Percentiles rank a stretch among this genome's conserved stretches.
Evolutionary conservation across 2,113 vertebrate species (phyloP).

Genomic region (Sturnus vulgaris): DNA sequence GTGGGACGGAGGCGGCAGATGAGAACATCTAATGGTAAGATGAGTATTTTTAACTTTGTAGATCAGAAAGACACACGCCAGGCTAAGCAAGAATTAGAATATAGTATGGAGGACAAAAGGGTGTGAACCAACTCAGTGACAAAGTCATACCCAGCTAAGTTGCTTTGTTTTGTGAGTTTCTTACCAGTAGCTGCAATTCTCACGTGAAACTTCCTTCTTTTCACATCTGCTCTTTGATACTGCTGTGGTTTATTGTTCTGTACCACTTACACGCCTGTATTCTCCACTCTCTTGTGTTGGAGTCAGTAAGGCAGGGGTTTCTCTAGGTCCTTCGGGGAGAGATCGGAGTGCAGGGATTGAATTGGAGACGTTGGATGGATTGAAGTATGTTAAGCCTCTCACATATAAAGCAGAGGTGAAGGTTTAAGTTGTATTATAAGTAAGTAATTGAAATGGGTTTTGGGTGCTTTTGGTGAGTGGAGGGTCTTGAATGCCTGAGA

Average conservation of each 20-base stretch:
- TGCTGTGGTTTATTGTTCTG: background rate
- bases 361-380: no score
- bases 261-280: background rate
- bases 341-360: no score
- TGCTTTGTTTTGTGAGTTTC: background rate
- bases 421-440: no score
- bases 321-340: no score
- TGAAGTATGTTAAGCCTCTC: no score
- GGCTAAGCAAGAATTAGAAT: background rate
- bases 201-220: background rate
- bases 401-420: no score
- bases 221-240: background rate
- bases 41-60: background rate
- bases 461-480: no score
- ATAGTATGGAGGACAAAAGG: background rate
- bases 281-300: background rate
- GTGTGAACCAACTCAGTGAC: background rate
- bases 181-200: background rate
- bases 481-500: no score
- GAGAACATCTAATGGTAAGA: constrained; percentile 88
- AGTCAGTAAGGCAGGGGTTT: no score
- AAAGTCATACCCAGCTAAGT: background rate
- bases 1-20: constrained; percentile 83
- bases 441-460: no score
- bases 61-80: background rate